phyloP scores from a whole-genome alignment of 2,113 vertebrate genomes.

The Colaptes auratus region DNA sequence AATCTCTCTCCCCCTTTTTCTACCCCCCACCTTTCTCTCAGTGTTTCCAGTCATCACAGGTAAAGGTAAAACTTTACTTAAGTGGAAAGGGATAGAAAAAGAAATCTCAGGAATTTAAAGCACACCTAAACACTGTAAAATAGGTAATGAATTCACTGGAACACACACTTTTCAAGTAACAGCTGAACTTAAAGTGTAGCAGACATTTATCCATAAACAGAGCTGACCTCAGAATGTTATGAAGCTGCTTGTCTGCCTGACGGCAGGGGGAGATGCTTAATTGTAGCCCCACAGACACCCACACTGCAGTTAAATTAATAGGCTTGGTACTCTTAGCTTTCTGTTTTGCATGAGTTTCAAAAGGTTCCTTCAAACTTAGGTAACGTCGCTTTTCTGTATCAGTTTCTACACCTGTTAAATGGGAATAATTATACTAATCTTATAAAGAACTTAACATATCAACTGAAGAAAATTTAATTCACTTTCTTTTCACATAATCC shows the following conservation, averaged over 20 bases:
- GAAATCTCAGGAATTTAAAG: background rate
- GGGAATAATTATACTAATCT: background rate
- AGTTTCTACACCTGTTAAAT: background rate
- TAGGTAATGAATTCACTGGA: background rate
- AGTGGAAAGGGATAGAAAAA: background rate
- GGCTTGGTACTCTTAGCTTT: background rate
- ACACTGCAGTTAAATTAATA: background rate
- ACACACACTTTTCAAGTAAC: background rate
- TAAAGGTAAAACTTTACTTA: background rate
- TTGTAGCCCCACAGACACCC: background rate
- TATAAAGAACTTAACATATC: background rate
- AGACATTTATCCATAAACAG: background rate
- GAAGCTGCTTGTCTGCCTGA: background rate
- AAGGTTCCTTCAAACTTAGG: background rate
- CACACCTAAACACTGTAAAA: background rate
- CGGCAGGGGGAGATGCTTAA: rapidly evolving
- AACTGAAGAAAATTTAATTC: background rate
- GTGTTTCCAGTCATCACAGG: background rate
- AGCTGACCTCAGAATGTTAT: background rate
- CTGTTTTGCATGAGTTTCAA: background rate
- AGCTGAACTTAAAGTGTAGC: background rate
- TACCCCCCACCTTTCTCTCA: background rate
- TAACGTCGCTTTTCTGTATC: background rate
- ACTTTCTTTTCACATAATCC: background rate
- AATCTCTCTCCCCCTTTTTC: background rate